Base-by-base conservation (phyloP, 2,888 invertebrate genomes). In the Microctonus hyperodae region DNA sequence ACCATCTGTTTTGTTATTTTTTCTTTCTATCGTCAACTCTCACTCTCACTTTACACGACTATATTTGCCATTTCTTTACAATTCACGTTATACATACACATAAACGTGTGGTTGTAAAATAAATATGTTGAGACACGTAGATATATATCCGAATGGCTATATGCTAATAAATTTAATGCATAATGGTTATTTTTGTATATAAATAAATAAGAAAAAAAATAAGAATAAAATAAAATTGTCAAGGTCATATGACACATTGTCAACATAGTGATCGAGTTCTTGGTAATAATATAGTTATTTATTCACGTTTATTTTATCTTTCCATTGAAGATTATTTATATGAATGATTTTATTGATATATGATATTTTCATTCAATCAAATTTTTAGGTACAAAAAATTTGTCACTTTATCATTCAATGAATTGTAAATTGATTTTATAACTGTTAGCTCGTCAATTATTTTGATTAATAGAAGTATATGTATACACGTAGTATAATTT, bases 1-100 rank as follows among this genome's bases (percentile, higher is more conserved):
- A 13, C 33, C 37, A 11, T 28, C 50, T 50, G 31, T 25, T 33
- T 10, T 20, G 48, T 31, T 31, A 22, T 44, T 31, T 33, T 56
- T 48, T 28, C 50, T 53, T 56, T 31, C 55, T 37, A 55, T 20
- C 10, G 5, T 16, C 37, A 10, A 23, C 35, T 44, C 51, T 7
- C 25, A 25, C n/a, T 10, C 16, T 16, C 44, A 44, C 6, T 59
- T 58, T 35, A 31, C 33, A 33, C 40, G 7, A 40, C 11, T 13
- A 25, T 1, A 44, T 59, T 59, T 10, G 13, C n/a, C n/a, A 37
- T 58, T 13, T 58, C 22, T 40, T 37, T 58, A 3, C 40, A 58
- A 23, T 58, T 23, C 23, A 58, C 22, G 22, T 35, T 10, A 23
- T 23, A 58, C 7, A 10, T 22, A 16, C 6, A 57, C 57, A 20